phyloP scores from a whole-genome alignment of 2,888 invertebrate species.

The Lasius fuliginosus region DNA sequence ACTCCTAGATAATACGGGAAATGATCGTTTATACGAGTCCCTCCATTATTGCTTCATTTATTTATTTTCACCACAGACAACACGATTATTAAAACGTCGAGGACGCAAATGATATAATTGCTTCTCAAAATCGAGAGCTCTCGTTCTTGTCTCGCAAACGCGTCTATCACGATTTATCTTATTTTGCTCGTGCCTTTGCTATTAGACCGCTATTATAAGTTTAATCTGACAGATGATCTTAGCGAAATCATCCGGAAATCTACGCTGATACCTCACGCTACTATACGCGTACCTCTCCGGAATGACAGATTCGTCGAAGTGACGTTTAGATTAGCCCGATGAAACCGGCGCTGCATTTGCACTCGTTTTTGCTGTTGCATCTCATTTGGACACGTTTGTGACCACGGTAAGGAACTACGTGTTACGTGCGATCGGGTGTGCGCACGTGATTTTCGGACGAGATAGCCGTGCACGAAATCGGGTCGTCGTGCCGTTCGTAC shows the following conservation, averaged over 20 bases:
- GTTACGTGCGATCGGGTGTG: slow-evolving; percentile 1
- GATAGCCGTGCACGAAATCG: slow-evolving; percentile 7
- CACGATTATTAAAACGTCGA: slow-evolving; percentile 6
- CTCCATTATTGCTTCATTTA: slow-evolving; percentile 23
- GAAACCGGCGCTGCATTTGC: slow-evolving; percentile 6
- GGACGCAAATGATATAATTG: neutral
- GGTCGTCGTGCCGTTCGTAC: neutral
- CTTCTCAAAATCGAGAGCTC: slow-evolving; percentile 25
- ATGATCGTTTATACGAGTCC: neutral
- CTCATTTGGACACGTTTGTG: neutral
- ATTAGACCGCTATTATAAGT: slow-evolving; percentile 16
- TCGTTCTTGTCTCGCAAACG: neutral
- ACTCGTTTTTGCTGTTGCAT: neutral
- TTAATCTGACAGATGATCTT: slow-evolving; percentile 42
- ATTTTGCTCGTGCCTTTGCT: slow-evolving; percentile 4
- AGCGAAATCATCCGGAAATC: slow-evolving; percentile 12
- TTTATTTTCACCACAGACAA: slow-evolving; percentile 22
- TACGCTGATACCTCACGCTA: neutral
- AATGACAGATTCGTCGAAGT: slow-evolving; percentile 65
- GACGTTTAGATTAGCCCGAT: slow-evolving; percentile 69
- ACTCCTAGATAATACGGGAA: slow-evolving; percentile 9
- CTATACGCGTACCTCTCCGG: slow-evolving; percentile 35
- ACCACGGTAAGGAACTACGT: neutral
- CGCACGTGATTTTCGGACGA: slow-evolving; percentile 21
- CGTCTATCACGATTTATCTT: neutral